phyloP scores from a whole-genome alignment of 2,797 vertebrate species.

The Rallus crepitans region DNA sequence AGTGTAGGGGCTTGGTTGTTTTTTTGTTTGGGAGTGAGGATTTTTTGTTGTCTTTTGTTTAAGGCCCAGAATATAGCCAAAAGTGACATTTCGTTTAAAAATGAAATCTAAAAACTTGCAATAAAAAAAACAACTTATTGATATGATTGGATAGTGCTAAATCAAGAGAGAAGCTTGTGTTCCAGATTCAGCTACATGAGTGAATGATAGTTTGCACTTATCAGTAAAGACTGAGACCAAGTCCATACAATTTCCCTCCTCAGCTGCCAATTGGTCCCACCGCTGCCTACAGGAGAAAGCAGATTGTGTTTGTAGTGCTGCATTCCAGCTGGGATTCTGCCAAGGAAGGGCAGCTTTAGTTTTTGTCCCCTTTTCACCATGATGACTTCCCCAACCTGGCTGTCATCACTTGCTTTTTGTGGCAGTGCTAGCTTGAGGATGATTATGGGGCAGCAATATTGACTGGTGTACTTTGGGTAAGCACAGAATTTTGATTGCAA shows the following conservation, averaged over 20 bases:
- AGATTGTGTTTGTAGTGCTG: conserved; percentile 50
- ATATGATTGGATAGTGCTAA: not conserved
- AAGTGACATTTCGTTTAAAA: not conserved
- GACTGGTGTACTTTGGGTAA: not conserved
- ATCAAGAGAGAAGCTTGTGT: accelerated
- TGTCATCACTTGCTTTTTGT: not conserved
- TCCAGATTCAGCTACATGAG: not conserved
- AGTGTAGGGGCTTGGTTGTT: no score
- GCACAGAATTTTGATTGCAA: not conserved
- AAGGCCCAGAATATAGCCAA: not conserved
- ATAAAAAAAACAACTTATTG: not conserved
- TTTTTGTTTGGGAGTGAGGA: no score
- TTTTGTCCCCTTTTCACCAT: conserved; percentile 45
- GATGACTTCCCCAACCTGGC: conserved; percentile 14
- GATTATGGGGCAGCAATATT: not conserved
- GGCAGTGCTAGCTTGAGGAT: not conserved
- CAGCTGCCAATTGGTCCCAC: not conserved
- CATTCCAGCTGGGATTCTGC: conserved; percentile 51
- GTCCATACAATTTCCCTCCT: not conserved
- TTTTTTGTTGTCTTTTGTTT: not conserved
- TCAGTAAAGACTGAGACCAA: not conserved
- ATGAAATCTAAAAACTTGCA: not conserved
- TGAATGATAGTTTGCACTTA: not conserved
- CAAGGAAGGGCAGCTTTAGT: conserved; percentile 47
- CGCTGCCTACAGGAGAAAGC: conserved; percentile 1